Percentiles rank a stretch among this genome's conserved stretches.
Conservation (phyloP, 2,113 vertebrate species). For the Urocolius indicus region DNA sequence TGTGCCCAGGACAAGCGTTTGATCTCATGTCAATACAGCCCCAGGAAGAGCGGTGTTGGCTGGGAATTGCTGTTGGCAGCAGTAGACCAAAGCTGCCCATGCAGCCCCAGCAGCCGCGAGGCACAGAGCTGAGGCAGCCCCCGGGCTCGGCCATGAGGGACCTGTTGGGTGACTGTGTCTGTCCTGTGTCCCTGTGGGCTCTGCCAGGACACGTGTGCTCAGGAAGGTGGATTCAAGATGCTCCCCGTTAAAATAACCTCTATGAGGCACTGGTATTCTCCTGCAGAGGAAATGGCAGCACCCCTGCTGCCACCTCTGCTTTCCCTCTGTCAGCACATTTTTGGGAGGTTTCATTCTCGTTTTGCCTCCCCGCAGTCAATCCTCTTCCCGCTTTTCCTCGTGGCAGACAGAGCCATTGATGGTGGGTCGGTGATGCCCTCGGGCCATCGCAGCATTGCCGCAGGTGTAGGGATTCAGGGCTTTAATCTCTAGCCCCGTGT, state of each 20-base stretch:
- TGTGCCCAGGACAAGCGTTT: rapidly evolving
- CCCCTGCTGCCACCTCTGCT: background rate
- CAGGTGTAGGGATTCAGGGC: background rate
- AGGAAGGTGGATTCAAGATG: background rate
- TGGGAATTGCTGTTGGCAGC: background rate
- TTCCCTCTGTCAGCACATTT: rapidly evolving
- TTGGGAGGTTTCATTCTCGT: background rate
- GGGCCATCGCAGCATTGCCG: background rate
- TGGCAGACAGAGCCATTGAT: rapidly evolving
- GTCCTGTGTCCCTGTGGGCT: too few relatives aligned
- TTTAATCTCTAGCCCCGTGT: background rate
- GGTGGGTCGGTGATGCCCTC: rapidly evolving
- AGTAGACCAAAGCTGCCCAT: rapidly evolving
- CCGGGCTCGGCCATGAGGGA: background rate
- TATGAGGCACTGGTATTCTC: rapidly evolving
- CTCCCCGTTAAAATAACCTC: background rate
- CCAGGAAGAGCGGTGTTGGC: background rate
- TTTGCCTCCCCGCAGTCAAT: background rate
- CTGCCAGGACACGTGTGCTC: background rate
- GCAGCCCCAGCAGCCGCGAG: rapidly evolving
- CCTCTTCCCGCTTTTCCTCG: background rate
- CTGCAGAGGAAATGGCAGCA: background rate
- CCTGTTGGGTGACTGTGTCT: too few relatives aligned
- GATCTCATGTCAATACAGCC: background rate
- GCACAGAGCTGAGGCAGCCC: background rate